Percentiles rank a stretch among this genome's conserved stretches.
Evolutionary conservation across 2,113 vertebrate genomes (phyloP).

Genomic region (Rallus limicola): DNA sequence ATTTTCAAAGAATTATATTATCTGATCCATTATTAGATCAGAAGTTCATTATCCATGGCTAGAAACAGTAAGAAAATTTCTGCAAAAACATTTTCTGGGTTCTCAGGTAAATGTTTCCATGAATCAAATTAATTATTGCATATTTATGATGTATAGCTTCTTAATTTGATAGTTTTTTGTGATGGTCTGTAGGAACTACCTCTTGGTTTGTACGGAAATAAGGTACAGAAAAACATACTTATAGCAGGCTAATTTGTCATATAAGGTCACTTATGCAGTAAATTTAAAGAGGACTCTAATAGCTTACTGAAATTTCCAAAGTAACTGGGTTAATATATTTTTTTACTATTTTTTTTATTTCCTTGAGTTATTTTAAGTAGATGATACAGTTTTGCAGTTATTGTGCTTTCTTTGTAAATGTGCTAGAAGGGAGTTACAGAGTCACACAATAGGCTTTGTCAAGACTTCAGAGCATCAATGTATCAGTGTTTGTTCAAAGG

Average conservation of each 20-base stretch:
- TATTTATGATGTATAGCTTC: not conserved
- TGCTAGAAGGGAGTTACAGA: not conserved
- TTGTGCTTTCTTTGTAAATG: not conserved
- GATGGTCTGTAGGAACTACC: not conserved
- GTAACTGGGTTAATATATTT: not conserved
- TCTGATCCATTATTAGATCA: not conserved
- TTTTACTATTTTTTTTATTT: not conserved
- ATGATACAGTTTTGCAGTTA: not conserved
- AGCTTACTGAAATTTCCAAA: not conserved
- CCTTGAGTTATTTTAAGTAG: not conserved
- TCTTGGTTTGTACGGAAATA: not conserved
- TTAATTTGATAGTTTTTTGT: not conserved
- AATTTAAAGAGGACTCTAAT: not conserved
- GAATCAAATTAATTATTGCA: not conserved
- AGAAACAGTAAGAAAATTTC: not conserved
- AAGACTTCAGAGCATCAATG: not conserved
- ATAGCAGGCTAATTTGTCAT: not conserved
- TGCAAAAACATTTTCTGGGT: not conserved
- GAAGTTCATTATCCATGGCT: not conserved
- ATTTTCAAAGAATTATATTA: not conserved
- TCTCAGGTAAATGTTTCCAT: not conserved
- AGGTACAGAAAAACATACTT: not conserved
- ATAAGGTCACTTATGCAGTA: not conserved
- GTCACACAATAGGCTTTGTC: rapidly evolving
- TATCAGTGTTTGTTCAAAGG: not conserved